Base-by-base conservation (phyloP, 2,888 invertebrate genomes). In the Portevinia maculata region DNA sequence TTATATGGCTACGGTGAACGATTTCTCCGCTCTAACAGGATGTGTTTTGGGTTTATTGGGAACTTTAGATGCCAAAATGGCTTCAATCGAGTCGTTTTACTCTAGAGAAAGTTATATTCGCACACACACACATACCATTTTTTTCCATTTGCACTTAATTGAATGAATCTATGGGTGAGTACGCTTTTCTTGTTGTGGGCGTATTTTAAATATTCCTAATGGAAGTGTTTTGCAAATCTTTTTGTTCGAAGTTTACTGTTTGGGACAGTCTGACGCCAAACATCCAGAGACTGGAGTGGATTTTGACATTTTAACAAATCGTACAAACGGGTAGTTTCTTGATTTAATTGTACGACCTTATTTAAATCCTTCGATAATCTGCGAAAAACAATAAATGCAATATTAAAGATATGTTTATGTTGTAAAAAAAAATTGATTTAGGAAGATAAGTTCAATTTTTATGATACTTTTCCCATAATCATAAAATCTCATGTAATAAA, bases 1-100 rank as follows among this genome's bases (percentile, higher is more conserved):
- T 74, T 65, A 57, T 55, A 74, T 64, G 64, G 73, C 48, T 64
- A 74, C 65, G 74, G 53, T 65, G 74, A 75, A 75, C 64, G 73
- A 62, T 73, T 73, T 13, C 55, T 64, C 30, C 32, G 37, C 55
- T 28, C 44, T 57, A 41, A 39, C 55, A 75, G 65, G 65, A 75
- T 65, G 41, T 57, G 34, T 57, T 57, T 44, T 50, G 41, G 48
- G 64, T 74, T 73, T 64, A 64, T 39, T 73, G 53, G 55, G 24
- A 74, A 32, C 44, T 74, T 65, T 65, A 41, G 65, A 65, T 75
- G 57, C 57, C 57, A 75, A 75, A 75, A 75, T 75, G 74, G 74
- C 74, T 75, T 75, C 74, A 75, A 75, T 65, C 57, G 65, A 21
- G 48, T 19, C n/a, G 30, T 28, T 11, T 41, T 50, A 7, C 15